Base-by-base conservation (phyloP, 2,113 vertebrate genomes). In the Lophotis ruficrista region DNA sequence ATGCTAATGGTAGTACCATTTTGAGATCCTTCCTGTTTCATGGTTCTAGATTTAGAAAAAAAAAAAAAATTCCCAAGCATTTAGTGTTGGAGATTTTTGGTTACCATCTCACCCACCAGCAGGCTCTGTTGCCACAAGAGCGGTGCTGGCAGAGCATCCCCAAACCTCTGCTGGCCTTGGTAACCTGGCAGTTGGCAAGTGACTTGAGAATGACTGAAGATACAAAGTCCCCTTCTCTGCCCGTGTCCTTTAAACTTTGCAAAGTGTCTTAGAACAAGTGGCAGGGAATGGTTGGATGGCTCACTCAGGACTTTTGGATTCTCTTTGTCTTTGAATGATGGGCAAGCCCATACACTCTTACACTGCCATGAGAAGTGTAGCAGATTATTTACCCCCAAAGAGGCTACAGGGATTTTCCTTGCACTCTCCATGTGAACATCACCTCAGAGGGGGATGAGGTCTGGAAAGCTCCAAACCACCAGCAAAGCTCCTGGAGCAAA, bases 321-420 rank as follows among this genome's bases (percentile, higher is more conserved):
- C 31, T 41, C 35, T 81, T 58, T 61, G 56, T 47, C 24, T 28
- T 48, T 3, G 5, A 37, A 28, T 0, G 5, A 9, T 7, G 7
- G 22, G 9, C n/a, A 37, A 81, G n/a, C 20, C 58, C 66, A 31
- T 35, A 31, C 2, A 33, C 19, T 35, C 17, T 43, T 3, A 21
- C 17, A 69, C 16, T 31, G 33, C 37, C 2, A 0, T 28, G 37
- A 50, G 23, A 80, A 53, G 22, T 7, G 6, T 0, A 24, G 14
- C 0, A 1, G 25, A 14, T n/a, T 33, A 43, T 60, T 68, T 33
- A 16, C 61, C 37, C 33, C 0, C 0, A 54, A 43, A 43, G 47
- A 50, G 16, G 14, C 43, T 20, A 4, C 14, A 25, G 30, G 31
- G 43, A 33, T 37, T 85, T 60, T 35, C 28, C 53, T 54, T 2